Percentiles rank a stretch among this genome's conserved stretches.
Conservation (phyloP, 2,888 invertebrate species). For the Merodon equestris region DNA sequence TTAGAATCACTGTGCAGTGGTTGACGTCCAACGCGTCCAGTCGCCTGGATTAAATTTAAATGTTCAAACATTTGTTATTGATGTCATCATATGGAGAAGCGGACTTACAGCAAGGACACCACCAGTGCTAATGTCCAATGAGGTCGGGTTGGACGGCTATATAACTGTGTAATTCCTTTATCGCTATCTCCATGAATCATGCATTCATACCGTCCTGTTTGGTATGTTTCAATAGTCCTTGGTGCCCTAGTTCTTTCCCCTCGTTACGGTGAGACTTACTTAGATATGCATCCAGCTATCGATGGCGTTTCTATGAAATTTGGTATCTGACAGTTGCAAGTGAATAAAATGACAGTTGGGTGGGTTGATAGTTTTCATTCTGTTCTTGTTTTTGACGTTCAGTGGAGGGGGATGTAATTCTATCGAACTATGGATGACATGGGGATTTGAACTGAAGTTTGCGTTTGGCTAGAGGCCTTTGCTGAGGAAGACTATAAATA, state of each 20-base stretch:
- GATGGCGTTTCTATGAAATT: background rate
- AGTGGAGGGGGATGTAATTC: constrained; percentile 17
- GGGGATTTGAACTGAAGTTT: constrained; percentile 24
- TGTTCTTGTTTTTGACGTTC: background rate
- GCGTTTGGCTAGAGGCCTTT: no score
- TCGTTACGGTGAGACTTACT: no score
- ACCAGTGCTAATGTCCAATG: constrained; percentile 42
- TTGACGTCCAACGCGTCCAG: background rate
- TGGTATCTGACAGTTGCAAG: constrained; percentile 21
- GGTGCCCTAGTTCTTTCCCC: no score
- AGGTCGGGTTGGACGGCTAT: constrained; percentile 14
- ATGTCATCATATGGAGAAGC: constrained; percentile 48
- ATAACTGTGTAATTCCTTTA: constrained; percentile 54
- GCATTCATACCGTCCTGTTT: constrained; percentile 21
- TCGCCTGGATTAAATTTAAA: constrained; percentile 60
- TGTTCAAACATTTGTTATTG: constrained; percentile 64
- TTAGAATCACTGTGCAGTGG: no score
- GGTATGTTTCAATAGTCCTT: no score
- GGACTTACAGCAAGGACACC: constrained; percentile 40
- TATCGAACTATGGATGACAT: constrained; percentile 39
- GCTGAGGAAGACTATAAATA: no score
- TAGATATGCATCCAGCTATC: constrained; percentile 1
- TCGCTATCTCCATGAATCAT: constrained; percentile 61
- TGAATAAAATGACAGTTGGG: constrained; percentile 51
- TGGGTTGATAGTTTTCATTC: background rate